A percentile compares a stretch with the other conserved stretches of the same genome.
These are phyloP conservation scores for Crypturellus undulatus DNA, from an alignment of 2,113 vertebrate genomes.

Conservation along the genomic window DNA sequence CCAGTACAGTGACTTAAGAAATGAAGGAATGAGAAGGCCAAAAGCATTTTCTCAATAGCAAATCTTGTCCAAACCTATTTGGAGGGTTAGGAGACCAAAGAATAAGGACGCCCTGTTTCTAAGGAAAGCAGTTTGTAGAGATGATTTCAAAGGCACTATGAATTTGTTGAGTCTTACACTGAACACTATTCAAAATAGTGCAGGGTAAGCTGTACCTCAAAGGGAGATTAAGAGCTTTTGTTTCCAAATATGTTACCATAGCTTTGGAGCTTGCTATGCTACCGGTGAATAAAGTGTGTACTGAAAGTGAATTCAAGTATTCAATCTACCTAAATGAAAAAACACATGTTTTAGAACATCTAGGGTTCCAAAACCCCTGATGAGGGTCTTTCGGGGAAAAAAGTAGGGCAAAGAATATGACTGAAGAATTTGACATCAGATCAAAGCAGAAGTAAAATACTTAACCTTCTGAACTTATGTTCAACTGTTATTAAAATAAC, in stretches of 20 bases:
- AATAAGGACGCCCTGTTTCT: neutral
- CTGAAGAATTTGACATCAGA: neutral
- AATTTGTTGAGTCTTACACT: neutral
- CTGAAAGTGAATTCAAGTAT: neutral
- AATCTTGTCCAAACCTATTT: neutral
- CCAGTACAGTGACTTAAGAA: neutral
- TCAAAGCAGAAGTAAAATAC: neutral
- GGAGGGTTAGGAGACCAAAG: neutral
- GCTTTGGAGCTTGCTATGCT: neutral
- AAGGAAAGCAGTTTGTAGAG: neutral
- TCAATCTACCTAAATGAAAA: neutral
- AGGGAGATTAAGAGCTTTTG: neutral
- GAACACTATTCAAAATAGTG: neutral
- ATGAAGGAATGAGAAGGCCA: neutral
- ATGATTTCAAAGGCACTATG: neutral
- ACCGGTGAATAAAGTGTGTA: fast-evolving
- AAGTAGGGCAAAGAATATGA: neutral
- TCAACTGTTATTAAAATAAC: neutral
- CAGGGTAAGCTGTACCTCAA: neutral
- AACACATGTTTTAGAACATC: neutral
- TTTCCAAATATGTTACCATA: neutral
- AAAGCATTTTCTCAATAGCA: neutral
- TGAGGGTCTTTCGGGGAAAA: neutral
- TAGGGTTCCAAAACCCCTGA: neutral
- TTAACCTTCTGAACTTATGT: neutral